A percentile compares a stretch with the other conserved stretches of the same genome.
These are phyloP conservation scores for Elachura formosa DNA, from an alignment of 2,113 vertebrate species.

Conservation along the genomic window DNA sequence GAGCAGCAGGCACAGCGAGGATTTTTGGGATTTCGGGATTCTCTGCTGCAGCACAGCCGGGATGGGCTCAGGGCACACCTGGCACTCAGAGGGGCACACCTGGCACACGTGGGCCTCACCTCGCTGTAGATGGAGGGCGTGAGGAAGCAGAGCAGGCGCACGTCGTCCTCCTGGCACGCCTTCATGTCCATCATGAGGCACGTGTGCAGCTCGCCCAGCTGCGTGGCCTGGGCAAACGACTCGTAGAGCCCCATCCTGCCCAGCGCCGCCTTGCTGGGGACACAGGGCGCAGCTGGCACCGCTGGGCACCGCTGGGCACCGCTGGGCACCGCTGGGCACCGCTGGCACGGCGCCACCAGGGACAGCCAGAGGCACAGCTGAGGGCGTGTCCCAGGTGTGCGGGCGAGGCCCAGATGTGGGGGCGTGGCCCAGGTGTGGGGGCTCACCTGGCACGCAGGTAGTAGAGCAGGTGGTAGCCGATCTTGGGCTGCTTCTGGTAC, in stretches of 20 bases:
- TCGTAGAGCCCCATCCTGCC: conserved; percentile 96
- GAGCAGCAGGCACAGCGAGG: too few relatives aligned
- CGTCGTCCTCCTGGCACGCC: conserved; percentile 94
- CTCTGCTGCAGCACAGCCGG: too few relatives aligned
- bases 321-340: background rate
- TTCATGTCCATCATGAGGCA: conserved; percentile 99
- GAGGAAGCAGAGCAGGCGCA: conserved; percentile 92
- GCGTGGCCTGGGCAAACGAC: conserved; percentile 93
- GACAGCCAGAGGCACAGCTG: background rate
- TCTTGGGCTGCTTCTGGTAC: conserved; percentile 98
- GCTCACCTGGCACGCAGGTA: conserved; percentile 90
- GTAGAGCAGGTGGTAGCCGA: conserved; percentile 94
- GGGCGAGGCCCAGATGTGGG: too few relatives aligned
- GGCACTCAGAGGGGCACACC: background rate
- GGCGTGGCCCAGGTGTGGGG: background rate
- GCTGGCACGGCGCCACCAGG: background rate
- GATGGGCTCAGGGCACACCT: background rate
- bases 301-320: too few relatives aligned
- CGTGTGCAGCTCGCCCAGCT: conserved; percentile 92
- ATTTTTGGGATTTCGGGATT: too few relatives aligned
- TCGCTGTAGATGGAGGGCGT: conserved; percentile 90
- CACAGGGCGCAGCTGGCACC: background rate
- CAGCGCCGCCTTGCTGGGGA: conserved; percentile 84
- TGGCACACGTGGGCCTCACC: conserved; percentile 21
- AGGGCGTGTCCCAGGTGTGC: background rate